These are phyloP conservation scores for Puma concolor DNA, from an alignment of 2,113 vertebrate genomes.

Conservation along the genomic window DNA sequence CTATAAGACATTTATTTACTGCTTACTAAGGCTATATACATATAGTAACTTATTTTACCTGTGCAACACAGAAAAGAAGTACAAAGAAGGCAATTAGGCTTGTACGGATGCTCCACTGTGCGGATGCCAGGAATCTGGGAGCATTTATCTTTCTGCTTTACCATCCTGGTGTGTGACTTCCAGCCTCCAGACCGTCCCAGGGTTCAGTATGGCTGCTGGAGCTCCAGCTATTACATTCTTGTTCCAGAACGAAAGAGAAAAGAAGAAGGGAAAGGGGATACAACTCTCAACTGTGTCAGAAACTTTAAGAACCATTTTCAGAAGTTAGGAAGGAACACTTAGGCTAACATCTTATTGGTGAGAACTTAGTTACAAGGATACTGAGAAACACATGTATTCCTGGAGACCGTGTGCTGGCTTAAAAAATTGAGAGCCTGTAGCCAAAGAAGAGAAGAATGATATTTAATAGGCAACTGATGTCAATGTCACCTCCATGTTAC, in stretches of 20 bases:
- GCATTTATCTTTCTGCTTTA: background rate
- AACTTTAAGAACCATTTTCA: background rate
- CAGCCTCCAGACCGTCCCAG: background rate
- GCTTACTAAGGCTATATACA: background rate
- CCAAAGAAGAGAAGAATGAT: background rate
- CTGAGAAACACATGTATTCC: background rate
- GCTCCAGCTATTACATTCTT: background rate
- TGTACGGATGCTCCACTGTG: background rate
- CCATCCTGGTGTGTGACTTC: background rate
- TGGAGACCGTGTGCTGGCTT: background rate
- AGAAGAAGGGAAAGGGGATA: background rate
- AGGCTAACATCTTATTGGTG: background rate
- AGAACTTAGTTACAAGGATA: background rate
- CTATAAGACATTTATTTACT: background rate
- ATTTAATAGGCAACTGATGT: background rate
- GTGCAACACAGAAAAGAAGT: background rate
- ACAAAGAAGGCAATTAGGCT: background rate
- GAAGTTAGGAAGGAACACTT: background rate
- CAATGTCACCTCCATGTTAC: background rate
- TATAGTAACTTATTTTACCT: background rate
- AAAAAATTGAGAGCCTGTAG: background rate
- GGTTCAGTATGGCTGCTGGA: background rate
- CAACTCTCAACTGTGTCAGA: background rate
- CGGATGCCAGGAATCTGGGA: background rate
- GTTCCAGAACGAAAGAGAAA: background rate